These are phyloP conservation scores for Ditylenchus weischeri DNA, from an alignment of 2,888 invertebrate genomes.

Conservation along the genomic window DNA sequence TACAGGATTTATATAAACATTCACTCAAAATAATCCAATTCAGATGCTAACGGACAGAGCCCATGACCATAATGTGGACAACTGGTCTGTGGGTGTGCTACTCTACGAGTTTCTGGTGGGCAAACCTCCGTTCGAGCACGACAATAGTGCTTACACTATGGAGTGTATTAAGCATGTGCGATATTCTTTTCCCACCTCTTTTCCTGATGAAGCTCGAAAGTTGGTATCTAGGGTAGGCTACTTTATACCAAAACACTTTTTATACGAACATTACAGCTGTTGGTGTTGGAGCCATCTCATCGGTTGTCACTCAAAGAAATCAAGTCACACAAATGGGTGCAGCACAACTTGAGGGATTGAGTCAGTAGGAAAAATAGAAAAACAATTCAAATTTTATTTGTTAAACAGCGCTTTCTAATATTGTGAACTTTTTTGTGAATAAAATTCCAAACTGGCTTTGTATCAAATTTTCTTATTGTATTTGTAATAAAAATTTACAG, in stretches of 20 bases:
- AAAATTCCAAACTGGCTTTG: too few relatives aligned
- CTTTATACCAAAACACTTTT: not conserved
- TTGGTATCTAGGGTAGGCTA: slow-evolving; percentile 18
- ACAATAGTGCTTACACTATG: slow-evolving; percentile 12
- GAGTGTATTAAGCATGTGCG: slow-evolving; percentile 13
- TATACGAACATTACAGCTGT: slow-evolving; percentile 16
- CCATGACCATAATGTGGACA: slow-evolving; percentile 73
- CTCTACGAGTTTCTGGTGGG: slow-evolving; percentile 91
- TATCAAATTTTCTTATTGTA: too few relatives aligned
- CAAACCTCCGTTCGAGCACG: slow-evolving; percentile 80
- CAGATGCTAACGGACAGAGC: slow-evolving; percentile 83
- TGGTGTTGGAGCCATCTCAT: slow-evolving; percentile 16
- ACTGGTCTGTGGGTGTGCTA: slow-evolving; percentile 91
- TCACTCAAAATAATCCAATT: too few relatives aligned
- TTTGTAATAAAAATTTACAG: too few relatives aligned
- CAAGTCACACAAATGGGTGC: slow-evolving; percentile 20
- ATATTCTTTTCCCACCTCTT: slow-evolving; percentile 18
- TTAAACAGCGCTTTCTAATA: too few relatives aligned
- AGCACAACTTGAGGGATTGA: not conserved
- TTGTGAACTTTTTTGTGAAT: too few relatives aligned
- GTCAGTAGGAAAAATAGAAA: too few relatives aligned
- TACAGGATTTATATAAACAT: too few relatives aligned
- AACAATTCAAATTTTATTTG: too few relatives aligned
- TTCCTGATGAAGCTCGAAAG: slow-evolving; percentile 21
- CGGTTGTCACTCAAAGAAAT: slow-evolving; percentile 17